phyloP scores from a whole-genome alignment of 2,888 invertebrate species.

The Philereme transversata region DNA sequence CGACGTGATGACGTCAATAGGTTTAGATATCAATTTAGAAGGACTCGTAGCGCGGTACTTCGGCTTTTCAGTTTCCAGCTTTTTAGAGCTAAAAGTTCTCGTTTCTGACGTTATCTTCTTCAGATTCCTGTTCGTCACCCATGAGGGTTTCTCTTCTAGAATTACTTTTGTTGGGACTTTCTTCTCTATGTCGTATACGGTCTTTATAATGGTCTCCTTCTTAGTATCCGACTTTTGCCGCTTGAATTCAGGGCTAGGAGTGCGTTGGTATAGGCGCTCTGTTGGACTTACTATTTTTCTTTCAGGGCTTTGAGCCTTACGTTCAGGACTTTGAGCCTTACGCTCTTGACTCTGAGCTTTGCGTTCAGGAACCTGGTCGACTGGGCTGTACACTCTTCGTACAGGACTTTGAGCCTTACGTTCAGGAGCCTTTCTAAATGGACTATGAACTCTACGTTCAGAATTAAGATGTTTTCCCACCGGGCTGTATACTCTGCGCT shows the following conservation, averaged over 20 bases:
- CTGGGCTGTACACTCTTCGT: slow-evolving; percentile 32
- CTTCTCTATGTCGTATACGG: slow-evolving; percentile 61
- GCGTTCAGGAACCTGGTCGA: slow-evolving; percentile 36
- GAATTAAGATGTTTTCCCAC: slow-evolving; percentile 40
- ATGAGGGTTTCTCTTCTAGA: slow-evolving; percentile 84
- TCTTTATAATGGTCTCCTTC: slow-evolving; percentile 66
- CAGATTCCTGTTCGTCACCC: slow-evolving; percentile 85
- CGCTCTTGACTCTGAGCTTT: slow-evolving; percentile 40
- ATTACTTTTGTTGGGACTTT: slow-evolving; percentile 61
- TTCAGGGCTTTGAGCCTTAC: slow-evolving; percentile 38
- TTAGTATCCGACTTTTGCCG: slow-evolving; percentile 52
- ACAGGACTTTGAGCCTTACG: slow-evolving; percentile 44
- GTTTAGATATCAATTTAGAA: slow-evolving; percentile 69
- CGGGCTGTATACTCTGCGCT: slow-evolving; percentile 39
- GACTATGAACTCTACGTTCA: slow-evolving; percentile 41
- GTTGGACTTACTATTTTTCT: slow-evolving; percentile 41
- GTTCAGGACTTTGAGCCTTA: slow-evolving; percentile 41
- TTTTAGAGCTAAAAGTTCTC: slow-evolving; percentile 66
- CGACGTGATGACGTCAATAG: slow-evolving; percentile 88
- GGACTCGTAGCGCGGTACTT: slow-evolving; percentile 69
- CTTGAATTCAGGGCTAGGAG: slow-evolving; percentile 65
- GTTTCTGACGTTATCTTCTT: slow-evolving; percentile 79
- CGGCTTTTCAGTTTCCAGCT: slow-evolving; percentile 68
- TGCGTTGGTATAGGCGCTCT: slow-evolving; percentile 52
- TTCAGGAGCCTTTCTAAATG: slow-evolving; percentile 32